These are phyloP conservation scores for Coregonus clupeaformis DNA, from an alignment of 2,113 vertebrate species.

Conservation along the genomic window DNA sequence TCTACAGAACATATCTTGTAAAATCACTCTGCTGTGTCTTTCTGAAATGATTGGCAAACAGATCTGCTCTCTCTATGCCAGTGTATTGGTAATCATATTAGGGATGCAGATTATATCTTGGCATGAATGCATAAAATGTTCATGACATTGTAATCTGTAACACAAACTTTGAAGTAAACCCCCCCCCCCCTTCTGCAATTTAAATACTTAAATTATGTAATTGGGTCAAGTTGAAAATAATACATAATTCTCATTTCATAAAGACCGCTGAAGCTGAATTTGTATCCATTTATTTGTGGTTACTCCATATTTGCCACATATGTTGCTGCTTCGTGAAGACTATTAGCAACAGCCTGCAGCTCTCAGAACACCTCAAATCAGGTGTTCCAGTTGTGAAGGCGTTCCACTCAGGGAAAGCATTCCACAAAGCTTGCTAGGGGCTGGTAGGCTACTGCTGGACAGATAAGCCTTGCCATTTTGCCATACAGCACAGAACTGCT, in stretches of 20 bases:
- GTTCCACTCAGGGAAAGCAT: neutral
- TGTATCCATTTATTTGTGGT: neutral
- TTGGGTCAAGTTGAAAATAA: constrained; percentile 17
- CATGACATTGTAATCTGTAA: constrained; percentile 31
- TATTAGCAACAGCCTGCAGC: constrained; percentile 17
- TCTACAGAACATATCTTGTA: neutral
- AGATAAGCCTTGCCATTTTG: constrained; percentile 17
- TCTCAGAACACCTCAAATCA: constrained; percentile 16
- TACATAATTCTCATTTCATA: neutral
- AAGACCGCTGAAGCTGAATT: neutral
- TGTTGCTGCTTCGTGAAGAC: neutral
- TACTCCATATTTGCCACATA: neutral
- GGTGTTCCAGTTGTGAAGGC: neutral
- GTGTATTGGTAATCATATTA: constrained; percentile 45
- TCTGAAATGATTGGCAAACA: constrained; percentile 10
- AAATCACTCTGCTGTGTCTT: neutral
- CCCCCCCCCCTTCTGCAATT: neutral
- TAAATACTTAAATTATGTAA: constrained; percentile 22
- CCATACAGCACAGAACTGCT: constrained; percentile 10
- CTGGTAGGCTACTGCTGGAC: constrained; percentile 6
- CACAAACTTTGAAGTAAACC: constrained; percentile 25
- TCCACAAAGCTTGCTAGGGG: constrained; percentile 10
- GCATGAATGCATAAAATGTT: constrained; percentile 29
- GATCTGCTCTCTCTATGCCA: constrained; percentile 18
- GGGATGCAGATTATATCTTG: constrained; percentile 48